phyloP scores from a whole-genome alignment of 2,888 invertebrate genomes.

The Caenorhabditis plicata region DNA sequence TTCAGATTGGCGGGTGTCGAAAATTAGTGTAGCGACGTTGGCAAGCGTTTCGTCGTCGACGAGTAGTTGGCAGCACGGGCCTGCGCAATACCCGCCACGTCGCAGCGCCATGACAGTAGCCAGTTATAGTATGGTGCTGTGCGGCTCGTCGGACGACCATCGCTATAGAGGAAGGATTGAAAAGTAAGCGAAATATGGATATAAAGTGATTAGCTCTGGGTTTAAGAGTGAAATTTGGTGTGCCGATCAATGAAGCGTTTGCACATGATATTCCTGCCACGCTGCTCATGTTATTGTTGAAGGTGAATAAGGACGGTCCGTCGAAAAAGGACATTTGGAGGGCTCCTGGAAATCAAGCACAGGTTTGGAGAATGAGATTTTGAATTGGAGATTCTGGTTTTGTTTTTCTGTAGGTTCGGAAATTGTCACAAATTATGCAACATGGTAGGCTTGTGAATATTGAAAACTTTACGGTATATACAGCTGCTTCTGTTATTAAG shows the following conservation, averaged over 20 bases:
- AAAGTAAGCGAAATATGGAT: constrained; percentile 54
- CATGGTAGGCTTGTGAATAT: constrained; percentile 66
- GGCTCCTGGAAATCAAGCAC: constrained; percentile 86
- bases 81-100: neutral
- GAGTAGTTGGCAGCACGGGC: constrained; percentile 20
- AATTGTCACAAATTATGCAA: constrained; percentile 65
- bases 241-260: constrained; percentile 65
- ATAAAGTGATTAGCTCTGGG: too few species aligned
- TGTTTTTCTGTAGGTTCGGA: constrained; percentile 55
- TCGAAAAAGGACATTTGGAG: constrained; percentile 89
- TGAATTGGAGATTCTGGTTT: neutral
- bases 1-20: neutral
- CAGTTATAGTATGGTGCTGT: constrained; percentile 61
- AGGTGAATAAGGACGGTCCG: constrained; percentile 91
- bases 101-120: constrained; percentile 51
- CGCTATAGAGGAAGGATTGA: constrained; percentile 64
- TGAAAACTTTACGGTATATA: constrained; percentile 88
- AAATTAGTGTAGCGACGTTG: neutral
- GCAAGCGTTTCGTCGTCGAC: constrained; percentile 7
- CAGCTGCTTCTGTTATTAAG: constrained; percentile 94
- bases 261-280: constrained; percentile 66
- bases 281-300: constrained; percentile 71
- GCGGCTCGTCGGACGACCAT: constrained; percentile 60
- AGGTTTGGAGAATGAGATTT: constrained; percentile 19
- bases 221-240: constrained; percentile 65